Evolutionary conservation across 2,113 vertebrate genomes (phyloP), one percentile per base, ranked within the genome.

Genomic region (Prochilodus magdalenae): DNA sequence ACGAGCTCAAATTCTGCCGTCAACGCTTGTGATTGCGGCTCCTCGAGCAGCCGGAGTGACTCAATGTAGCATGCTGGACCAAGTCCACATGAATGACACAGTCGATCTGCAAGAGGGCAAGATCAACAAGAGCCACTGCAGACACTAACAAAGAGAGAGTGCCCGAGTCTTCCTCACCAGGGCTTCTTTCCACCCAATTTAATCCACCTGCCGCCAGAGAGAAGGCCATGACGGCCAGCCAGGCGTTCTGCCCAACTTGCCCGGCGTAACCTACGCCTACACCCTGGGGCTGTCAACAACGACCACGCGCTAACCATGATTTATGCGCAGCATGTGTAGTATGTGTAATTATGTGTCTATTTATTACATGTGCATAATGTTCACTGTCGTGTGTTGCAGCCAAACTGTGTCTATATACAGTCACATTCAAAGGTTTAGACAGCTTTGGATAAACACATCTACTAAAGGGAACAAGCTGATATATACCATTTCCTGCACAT

Each of bases 131-230:
- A 44, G 66, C 10, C 33, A 70, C 30, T 22, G 6, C 24, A 13
- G 44, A 57, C 53, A n/a, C 14, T 40, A 29, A 3, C 26, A 49
- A 33, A 36, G 10, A 44, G 8, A 67, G 44, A 67, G n/a, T 30
- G 26, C 53, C 26, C 4, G 33, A 27, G 49, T 75, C 51, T 63
- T 26, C 8, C 57, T 62, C 57, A 49, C 30, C 18, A 44, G 27
- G 60, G 65, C 10, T 67, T 20, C 22, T 59, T 75, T 76, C 73
- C 51, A 69, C 73, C 36, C 65, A 82, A 75, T 82, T 76, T 76
- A 76, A 59, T 76, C 80, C 36, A 49, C 29, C 26, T 65, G 57
- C 70, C 44, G 53, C 27, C 47, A 53, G 27, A 33, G 27, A 7
- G 18, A 65, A 14, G 22, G 29, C 40, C 44, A 20, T 33, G 55